These are phyloP conservation scores for Colius striatus DNA, from an alignment of 2,113 vertebrate genomes.

Conservation along the genomic window DNA sequence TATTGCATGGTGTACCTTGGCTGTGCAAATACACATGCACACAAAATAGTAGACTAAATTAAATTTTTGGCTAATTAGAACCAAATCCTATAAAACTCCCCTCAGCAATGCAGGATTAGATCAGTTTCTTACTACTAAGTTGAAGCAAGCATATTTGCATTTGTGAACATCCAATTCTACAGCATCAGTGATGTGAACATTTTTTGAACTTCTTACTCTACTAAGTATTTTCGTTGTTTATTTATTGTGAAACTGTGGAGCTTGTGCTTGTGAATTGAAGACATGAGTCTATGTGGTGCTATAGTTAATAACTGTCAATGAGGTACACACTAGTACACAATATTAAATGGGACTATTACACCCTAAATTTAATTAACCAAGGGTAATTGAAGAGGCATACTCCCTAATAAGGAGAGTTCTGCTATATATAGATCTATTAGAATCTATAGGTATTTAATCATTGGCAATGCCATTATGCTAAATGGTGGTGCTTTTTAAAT, in stretches of 20 bases:
- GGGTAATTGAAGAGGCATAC: not conserved
- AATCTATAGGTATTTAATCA: not conserved
- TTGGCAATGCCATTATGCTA: not conserved
- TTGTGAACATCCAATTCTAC: not conserved
- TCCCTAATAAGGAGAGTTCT: not conserved
- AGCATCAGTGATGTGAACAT: not conserved
- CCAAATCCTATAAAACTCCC: not conserved
- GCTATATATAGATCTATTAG: not conserved
- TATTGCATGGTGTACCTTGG: not conserved
- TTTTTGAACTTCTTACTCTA: not conserved
- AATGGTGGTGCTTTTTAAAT: not conserved
- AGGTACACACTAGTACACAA: too few relatives aligned
- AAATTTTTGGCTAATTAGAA: not conserved
- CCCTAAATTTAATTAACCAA: not conserved
- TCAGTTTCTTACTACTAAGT: not conserved
- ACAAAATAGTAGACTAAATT: not conserved
- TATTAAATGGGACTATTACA: not conserved
- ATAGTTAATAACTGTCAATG: not conserved
- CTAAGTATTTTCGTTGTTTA: not conserved
- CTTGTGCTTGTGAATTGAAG: not conserved
- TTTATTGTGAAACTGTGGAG: not conserved
- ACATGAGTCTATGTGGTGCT: not conserved
- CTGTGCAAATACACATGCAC: not conserved
- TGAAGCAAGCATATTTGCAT: not conserved
- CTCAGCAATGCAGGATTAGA: not conserved